phyloP scores from a whole-genome alignment of 1,140 invertebrate genomes.

The Drosophila takahashii region DNA sequence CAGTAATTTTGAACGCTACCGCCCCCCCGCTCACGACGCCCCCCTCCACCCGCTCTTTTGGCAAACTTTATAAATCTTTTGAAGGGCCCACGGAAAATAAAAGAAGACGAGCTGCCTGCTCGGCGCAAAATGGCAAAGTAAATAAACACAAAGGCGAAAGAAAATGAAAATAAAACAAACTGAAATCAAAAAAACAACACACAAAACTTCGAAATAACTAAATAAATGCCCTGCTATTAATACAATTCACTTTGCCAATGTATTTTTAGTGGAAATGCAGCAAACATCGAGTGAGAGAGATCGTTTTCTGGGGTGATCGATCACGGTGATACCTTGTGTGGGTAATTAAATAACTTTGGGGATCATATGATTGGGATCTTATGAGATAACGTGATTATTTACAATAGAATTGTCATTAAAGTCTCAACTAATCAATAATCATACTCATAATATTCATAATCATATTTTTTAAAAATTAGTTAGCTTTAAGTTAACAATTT shows the following conservation, averaged over 20 bases:
- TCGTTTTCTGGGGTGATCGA: slow-evolving; percentile 18
- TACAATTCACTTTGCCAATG: slow-evolving; percentile 82
- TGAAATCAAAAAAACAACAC: slow-evolving; percentile 37
- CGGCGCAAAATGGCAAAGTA: slow-evolving; percentile 74
- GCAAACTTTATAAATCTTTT: slow-evolving; percentile 79
- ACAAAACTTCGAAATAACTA: slow-evolving; percentile 71
- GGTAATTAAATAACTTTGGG: neutral
- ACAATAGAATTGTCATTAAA: too few species aligned
- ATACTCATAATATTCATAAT: too few species aligned
- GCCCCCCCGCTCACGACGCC: neutral
- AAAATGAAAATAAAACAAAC: slow-evolving; percentile 49
- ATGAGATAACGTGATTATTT: too few species aligned
- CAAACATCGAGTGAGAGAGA: slow-evolving; percentile 59
- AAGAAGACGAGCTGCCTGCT: slow-evolving; percentile 32
- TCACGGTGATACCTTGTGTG: slow-evolving; percentile 37
- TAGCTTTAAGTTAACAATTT: too few species aligned
- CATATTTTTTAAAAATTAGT: too few species aligned
- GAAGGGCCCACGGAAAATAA: slow-evolving; percentile 59
- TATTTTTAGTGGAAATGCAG: slow-evolving; percentile 76
- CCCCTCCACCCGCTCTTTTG: slow-evolving; percentile 23
- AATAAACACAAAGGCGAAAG: slow-evolving; percentile 76
- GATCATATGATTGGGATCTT: too few species aligned
- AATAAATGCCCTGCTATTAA: slow-evolving; percentile 84
- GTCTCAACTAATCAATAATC: too few species aligned
- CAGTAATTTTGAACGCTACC: slow-evolving; percentile 69